Percentiles rank a stretch among this genome's conserved stretches.
phyloP scores from a whole-genome alignment of 53 echinoderm and acorn worm genomes.

The Paracentrotus lividus region DNA sequence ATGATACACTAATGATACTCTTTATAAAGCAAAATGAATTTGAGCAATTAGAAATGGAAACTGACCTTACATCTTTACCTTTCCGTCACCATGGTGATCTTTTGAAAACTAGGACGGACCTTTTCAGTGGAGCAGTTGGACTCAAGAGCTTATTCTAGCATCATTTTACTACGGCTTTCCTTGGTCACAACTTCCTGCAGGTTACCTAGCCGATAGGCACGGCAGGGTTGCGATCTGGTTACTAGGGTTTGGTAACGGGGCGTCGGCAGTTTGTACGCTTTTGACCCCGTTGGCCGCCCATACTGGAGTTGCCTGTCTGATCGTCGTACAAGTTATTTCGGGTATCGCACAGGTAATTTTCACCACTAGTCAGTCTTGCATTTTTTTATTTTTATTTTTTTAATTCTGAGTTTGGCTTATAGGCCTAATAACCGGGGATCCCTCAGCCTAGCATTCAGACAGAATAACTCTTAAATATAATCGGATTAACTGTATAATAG shows the following conservation, averaged over 20 bases:
- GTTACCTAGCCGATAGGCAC: slow-evolving; percentile 4
- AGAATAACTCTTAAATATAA: no score
- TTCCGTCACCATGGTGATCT: no score
- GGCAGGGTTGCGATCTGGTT: slow-evolving; percentile 38
- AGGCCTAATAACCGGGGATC: no score
- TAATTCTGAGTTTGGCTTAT: no score
- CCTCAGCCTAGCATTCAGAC: no score
- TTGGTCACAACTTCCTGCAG: slow-evolving; percentile 9
- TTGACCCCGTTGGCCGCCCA: slow-evolving; percentile 18
- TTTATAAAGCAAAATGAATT: no score
- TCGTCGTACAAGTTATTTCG: background rate
- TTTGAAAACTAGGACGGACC: slow-evolving; percentile 57
- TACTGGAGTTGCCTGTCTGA: background rate
- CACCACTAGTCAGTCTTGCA: no score
- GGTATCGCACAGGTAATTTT: slow-evolving; percentile 49
- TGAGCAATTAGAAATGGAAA: no score
- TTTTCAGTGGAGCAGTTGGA: slow-evolving; percentile 23
- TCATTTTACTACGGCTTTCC: slow-evolving; percentile 34
- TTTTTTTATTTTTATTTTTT: no score
- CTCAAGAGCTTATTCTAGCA: slow-evolving; percentile 38
- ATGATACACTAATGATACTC: no score
- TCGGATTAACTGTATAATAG: no score
- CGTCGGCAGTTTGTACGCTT: slow-evolving; percentile 17
- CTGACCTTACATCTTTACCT: no score
- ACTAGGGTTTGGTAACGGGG: background rate